A percentile compares a stretch with the other conserved stretches of the same genome.
Conservation (phyloP, 2,797 vertebrate species). For the Pseudochaenichthys georgianus region DNA sequence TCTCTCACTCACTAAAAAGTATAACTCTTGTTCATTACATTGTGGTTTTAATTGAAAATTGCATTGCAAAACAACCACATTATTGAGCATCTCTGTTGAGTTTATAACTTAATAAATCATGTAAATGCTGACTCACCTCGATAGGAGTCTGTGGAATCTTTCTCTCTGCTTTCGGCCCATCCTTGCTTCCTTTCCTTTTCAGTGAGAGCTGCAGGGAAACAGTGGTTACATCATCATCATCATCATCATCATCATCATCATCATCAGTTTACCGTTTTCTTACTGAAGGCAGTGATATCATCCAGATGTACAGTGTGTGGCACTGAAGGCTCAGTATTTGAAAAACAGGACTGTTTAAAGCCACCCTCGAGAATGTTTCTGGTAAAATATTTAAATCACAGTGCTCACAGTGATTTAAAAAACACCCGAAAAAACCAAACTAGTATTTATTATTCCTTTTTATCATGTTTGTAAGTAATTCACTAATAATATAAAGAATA, state of each 20-base stretch:
- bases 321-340: slow-evolving; percentile 29
- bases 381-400: slow-evolving; percentile 24
- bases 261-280: slow-evolving; percentile 42
- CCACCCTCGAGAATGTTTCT: slow-evolving; percentile 25
- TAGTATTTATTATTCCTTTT: background rate
- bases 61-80: slow-evolving; percentile 12
- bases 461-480: slow-evolving; percentile 5
- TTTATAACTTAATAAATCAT: slow-evolving; percentile 20
- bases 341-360: slow-evolving; percentile 43
- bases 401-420: slow-evolving; percentile 18
- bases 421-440: background rate
- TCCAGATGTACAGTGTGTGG: slow-evolving; percentile 40
- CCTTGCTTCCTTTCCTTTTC: slow-evolving; percentile 97
- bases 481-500: too few relatives aligned
- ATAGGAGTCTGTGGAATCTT: slow-evolving; percentile 90
- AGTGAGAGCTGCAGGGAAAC: slow-evolving; percentile 88
- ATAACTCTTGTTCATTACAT: background rate
- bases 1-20: background rate
- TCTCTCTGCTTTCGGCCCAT: slow-evolving; percentile 92
- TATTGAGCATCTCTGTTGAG: slow-evolving; percentile 14
- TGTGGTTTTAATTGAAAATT: slow-evolving; percentile 33
- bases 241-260: slow-evolving; percentile 42
- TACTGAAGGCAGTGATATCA: slow-evolving; percentile 50
- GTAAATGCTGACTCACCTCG: slow-evolving; percentile 87
- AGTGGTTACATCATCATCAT: slow-evolving; percentile 68